A percentile compares a stretch with the other conserved stretches of the same genome.
Evolutionary conservation across 2,888 invertebrate genomes (phyloP).

Genomic region (Athalia cordata): DNA sequence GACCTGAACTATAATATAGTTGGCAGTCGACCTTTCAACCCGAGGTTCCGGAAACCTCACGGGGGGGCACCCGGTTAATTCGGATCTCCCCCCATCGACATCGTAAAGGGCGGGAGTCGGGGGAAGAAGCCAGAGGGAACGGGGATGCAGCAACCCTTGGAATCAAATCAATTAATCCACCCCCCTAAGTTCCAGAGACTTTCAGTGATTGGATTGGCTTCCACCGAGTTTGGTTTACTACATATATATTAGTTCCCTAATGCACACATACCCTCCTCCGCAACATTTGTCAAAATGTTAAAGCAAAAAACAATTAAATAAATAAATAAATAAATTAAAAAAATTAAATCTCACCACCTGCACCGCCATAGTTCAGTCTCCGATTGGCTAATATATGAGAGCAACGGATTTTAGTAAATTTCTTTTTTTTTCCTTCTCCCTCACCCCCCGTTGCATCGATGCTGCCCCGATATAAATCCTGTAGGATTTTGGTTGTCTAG

Average conservation of each 20-base stretch:
- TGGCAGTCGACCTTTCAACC: conserved; percentile 33
- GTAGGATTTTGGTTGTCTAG: background rate
- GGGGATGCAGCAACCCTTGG: conserved; percentile 66
- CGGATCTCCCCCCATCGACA: background rate
- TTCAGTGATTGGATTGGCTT: conserved; percentile 60
- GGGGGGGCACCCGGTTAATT: conserved; percentile 39
- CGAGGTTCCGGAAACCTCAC: conserved; percentile 27
- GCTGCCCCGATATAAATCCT: conserved; percentile 6
- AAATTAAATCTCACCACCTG: background rate
- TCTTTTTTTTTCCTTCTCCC: background rate
- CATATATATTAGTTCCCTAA: background rate
- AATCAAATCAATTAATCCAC: conserved; percentile 71
- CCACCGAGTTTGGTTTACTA: conserved; percentile 4
- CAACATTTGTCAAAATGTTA: background rate
- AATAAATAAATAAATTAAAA: background rate
- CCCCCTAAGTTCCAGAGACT: conserved; percentile 44
- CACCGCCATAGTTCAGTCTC: background rate
- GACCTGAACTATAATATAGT: background rate
- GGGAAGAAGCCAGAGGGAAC: conserved; percentile 16
- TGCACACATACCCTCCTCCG: background rate
- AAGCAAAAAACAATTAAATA: background rate
- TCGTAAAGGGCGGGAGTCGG: background rate
- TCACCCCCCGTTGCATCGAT: background rate
- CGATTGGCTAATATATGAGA: background rate
- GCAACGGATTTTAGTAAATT: background rate